phyloP scores from a whole-genome alignment of 1,140 invertebrate species.

The Parapsyche elsis region DNA sequence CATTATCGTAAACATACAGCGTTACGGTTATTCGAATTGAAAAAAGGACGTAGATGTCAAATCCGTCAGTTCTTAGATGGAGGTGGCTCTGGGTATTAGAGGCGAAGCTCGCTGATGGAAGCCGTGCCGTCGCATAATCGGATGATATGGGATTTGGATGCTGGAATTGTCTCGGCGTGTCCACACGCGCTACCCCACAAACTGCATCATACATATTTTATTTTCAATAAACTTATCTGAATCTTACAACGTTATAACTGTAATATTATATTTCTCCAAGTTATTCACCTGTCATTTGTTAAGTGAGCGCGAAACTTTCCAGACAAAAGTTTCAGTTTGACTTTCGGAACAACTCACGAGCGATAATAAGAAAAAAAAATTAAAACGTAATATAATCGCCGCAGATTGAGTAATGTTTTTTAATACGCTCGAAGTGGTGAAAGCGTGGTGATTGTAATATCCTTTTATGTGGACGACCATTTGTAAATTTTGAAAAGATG shows the following conservation, averaged over 20 bases:
- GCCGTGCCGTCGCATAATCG: slow-evolving; percentile 52
- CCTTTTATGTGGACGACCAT: neutral
- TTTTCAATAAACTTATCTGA: neutral
- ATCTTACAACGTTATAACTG: too few relatives aligned
- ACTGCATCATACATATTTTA: neutral
- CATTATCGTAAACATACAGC: slow-evolving; percentile 33
- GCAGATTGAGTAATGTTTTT: neutral
- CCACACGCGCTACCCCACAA: slow-evolving; percentile 17
- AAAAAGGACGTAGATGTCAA: slow-evolving; percentile 32
- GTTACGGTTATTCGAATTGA: slow-evolving; percentile 44
- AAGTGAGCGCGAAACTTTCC: neutral
- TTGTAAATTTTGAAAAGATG: slow-evolving; percentile 18
- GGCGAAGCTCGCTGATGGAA: slow-evolving; percentile 31
- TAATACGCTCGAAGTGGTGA: too few relatives aligned
- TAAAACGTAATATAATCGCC: too few relatives aligned
- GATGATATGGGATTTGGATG: slow-evolving; percentile 52
- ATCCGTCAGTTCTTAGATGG: slow-evolving; percentile 26
- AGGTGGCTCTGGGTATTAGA: slow-evolving; percentile 4
- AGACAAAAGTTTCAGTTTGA: neutral
- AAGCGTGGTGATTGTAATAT: too few relatives aligned
- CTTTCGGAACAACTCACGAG: neutral
- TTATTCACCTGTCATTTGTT: neutral
- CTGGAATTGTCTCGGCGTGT: slow-evolving; percentile 44
- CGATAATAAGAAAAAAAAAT: too few relatives aligned
- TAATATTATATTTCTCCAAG: too few relatives aligned